phyloP scores from a whole-genome alignment of 1,140 invertebrate species.

The Lanistes nyassanus region DNA sequence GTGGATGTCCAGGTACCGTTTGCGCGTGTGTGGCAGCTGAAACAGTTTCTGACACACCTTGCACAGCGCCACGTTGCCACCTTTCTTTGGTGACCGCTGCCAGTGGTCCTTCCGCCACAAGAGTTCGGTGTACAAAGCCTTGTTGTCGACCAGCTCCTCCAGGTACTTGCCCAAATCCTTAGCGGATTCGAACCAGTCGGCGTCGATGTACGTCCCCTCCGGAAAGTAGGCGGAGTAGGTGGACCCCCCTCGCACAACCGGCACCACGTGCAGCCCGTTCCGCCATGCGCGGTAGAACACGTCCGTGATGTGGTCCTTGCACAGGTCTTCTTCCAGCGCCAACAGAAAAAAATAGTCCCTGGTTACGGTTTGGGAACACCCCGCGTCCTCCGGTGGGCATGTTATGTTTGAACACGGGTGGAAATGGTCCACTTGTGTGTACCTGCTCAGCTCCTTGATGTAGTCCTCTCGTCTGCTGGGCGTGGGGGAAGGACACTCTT shows the following conservation, averaged over 20 bases:
- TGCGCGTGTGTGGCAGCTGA: background rate
- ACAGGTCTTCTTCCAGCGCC: slow-evolving; percentile 72
- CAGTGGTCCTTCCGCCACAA: slow-evolving; percentile 36
- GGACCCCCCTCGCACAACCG: slow-evolving; percentile 76
- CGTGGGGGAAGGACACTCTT: slow-evolving; percentile 44
- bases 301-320: slow-evolving; percentile 85
- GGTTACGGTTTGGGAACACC: slow-evolving; percentile 21
- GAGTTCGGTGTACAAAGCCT: slow-evolving; percentile 52
- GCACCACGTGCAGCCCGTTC: slow-evolving; percentile 70
- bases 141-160: slow-evolving; percentile 63
- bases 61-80: background rate
- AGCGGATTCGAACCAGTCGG: slow-evolving; percentile 68
- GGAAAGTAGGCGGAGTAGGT: slow-evolving; percentile 73
- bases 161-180: slow-evolving; percentile 70
- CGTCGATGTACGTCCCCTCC: slow-evolving; percentile 75
- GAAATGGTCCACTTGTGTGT: slow-evolving; percentile 73
- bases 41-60: slow-evolving; percentile 12
- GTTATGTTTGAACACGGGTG: slow-evolving; percentile 70
- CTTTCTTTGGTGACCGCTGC: background rate
- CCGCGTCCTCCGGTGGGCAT: slow-evolving; percentile 9
- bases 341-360: slow-evolving; percentile 61
- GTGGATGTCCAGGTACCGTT: slow-evolving; percentile 14
- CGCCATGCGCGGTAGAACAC: slow-evolving; percentile 74
- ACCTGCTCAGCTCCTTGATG: slow-evolving; percentile 68
- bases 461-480: slow-evolving; percentile 70